Evolutionary conservation across 1,140 invertebrate genomes (phyloP), one percentile per base, ranked within the genome.

Genomic region (Tenebrio molitor): DNA sequence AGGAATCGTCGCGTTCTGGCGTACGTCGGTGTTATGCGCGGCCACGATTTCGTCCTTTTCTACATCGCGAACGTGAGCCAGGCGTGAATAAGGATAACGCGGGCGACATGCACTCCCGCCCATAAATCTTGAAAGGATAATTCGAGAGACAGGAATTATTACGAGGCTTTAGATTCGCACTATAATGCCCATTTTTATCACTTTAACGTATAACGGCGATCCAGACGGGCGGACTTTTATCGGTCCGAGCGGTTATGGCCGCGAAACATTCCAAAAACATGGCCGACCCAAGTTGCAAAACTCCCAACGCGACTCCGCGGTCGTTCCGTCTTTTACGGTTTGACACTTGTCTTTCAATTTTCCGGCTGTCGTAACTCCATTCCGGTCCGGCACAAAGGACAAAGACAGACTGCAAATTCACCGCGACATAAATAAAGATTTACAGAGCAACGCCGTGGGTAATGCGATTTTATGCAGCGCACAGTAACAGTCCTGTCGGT

Each of bases 91-190:
- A 58, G 50, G 50, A 58, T 66, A 44, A 66, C 64, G 39, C 23
- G 12, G 36, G 17, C 64, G 64, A 66, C 64, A 66, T 66, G 64
- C 64, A 66, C 64, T 25, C 14, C 42, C 29, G 64, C 64, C 36
- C 64, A 66, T 72, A 72, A 66, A 72, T 72, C 64, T 72, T 58
- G 63, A 62, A 72, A 53, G 71, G 63, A 72, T 72, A 72, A 67
- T 72, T 72, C 71, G 23, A 67, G 66, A 42, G 71, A 66, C 64
- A 53, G 21, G 71, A 72, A 72, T 72, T 72, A 72, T 72, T 67
- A 72, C 71, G 58, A 21, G 15, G 63, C 42, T 72, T 72, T 72
- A 67, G 71, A 44, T 72, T 72, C 50, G 62, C 41, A 66, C 71
- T 21, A 25, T 72, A 66, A 53, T 67, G 41, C 42, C 63, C 71